phyloP scores from a whole-genome alignment of 2,113 vertebrate genomes.

The Drymodes brunneopygia region DNA sequence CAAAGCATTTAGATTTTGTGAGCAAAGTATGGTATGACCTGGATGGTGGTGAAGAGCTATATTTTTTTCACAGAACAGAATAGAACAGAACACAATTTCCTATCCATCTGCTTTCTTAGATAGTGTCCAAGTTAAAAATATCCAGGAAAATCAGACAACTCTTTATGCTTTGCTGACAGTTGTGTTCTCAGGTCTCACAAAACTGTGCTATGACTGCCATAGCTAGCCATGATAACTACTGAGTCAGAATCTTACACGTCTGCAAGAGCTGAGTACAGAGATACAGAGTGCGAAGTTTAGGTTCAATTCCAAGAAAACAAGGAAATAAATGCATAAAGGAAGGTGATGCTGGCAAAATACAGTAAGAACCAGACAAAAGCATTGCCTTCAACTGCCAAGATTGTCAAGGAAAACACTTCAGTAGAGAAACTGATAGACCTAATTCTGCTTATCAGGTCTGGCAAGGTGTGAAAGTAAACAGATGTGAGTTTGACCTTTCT shows the following conservation, averaged over 20 bases:
- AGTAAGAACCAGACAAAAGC: neutral
- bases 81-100: neutral
- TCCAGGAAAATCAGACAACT: neutral
- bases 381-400: neutral
- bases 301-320: neutral
- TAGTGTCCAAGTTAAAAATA: neutral
- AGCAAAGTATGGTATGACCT: neutral
- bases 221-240: neutral
- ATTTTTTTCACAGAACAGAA: neutral
- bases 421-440: neutral
- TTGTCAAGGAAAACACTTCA: neutral
- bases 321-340: neutral
- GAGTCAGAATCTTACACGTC: neutral
- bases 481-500: constrained; percentile 18
- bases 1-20: neutral
- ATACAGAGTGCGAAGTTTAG: neutral
- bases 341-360: neutral
- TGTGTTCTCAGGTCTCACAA: neutral
- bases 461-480: neutral
- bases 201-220: neutral
- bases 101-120: neutral
- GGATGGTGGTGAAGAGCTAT: neutral
- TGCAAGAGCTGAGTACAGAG: neutral
- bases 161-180: neutral
- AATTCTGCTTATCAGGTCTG: neutral